phyloP scores from a whole-genome alignment of 2,113 vertebrate genomes.

The Caranx melampygus region DNA sequence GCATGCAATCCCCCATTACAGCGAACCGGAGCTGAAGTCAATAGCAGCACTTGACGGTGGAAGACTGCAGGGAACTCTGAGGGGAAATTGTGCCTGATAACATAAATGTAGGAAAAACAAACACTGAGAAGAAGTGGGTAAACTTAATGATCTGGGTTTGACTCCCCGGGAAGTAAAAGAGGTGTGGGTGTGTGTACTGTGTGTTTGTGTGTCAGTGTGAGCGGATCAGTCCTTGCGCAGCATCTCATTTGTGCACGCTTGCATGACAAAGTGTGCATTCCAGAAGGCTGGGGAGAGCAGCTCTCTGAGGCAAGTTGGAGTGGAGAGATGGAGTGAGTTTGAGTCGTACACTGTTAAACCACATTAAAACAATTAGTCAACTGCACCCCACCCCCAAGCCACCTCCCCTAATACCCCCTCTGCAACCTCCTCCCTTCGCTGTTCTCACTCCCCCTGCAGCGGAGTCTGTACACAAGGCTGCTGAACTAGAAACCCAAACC shows the following conservation, averaged over 20 bases:
- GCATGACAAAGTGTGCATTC: conserved; percentile 57
- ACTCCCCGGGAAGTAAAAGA: conserved; percentile 36
- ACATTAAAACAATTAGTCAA: conserved; percentile 73
- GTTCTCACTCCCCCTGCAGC: conserved; percentile 36
- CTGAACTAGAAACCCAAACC: conserved; percentile 64
- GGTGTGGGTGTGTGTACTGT: conserved; percentile 8
- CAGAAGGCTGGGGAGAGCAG: conserved; percentile 51
- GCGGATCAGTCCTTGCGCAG: conserved; percentile 5
- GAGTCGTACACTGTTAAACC: conserved; percentile 49
- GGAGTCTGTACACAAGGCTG: conserved; percentile 36
- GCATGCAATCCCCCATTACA: conserved; percentile 27
- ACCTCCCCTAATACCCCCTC: conserved; percentile 13
- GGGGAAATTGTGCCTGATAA: conserved; percentile 56
- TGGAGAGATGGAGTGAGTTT: conserved; percentile 47
- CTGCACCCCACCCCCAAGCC: not conserved
- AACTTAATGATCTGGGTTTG: conserved; percentile 47
- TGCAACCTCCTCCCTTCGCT: not conserved
- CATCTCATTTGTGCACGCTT: conserved; percentile 44
- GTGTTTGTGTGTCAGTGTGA: not conserved
- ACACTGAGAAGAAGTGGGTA: conserved; percentile 42
- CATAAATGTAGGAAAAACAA: conserved; percentile 64
- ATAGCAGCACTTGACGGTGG: conserved; percentile 8
- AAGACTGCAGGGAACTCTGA: conserved; percentile 21
- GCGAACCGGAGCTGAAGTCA: conserved; percentile 36
- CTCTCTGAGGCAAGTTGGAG: conserved; percentile 45